These are phyloP conservation scores for Hemithea aestivaria DNA, from an alignment of 2,888 invertebrate genomes.

Conservation along the genomic window DNA sequence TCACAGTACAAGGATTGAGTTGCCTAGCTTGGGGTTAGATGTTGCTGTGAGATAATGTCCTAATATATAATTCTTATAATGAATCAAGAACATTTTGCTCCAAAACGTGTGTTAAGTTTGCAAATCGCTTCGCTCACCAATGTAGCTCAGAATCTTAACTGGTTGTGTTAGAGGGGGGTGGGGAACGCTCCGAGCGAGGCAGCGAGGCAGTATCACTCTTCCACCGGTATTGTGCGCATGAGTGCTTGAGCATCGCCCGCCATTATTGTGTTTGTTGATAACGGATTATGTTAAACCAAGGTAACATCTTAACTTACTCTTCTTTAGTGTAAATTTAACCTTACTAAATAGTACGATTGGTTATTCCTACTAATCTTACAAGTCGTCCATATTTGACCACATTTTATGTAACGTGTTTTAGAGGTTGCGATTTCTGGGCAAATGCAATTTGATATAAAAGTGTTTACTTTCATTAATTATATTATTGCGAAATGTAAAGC, in stretches of 20 bases:
- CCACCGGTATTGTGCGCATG: constrained; percentile 19
- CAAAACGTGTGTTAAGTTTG: too few relatives aligned
- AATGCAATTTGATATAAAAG: constrained; percentile 4
- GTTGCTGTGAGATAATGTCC: too few relatives aligned
- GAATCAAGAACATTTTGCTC: too few relatives aligned
- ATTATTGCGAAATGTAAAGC: background rate
- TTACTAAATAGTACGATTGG: constrained; percentile 28
- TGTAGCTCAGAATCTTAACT: constrained; percentile 4
- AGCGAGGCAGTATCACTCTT: constrained; percentile 16
- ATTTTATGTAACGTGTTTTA: constrained; percentile 16
- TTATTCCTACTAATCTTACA: constrained; percentile 23
- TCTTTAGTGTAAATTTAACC: too few relatives aligned
- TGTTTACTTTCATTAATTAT: background rate
- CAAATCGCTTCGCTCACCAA: constrained; percentile 11
- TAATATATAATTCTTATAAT: too few relatives aligned
- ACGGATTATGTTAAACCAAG: constrained; percentile 21
- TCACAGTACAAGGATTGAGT: too few relatives aligned
- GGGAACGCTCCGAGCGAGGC: constrained; percentile 2
- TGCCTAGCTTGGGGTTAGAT: too few relatives aligned
- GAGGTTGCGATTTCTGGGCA: background rate
- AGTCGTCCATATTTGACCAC: constrained; percentile 24
- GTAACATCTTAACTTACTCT: constrained; percentile 11
- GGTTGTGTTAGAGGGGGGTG: constrained; percentile 1
- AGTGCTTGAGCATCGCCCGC: constrained; percentile 1
- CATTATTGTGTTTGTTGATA: constrained; percentile 20